Conservation (phyloP, 1,140 invertebrate genomes). For the Andricus grossulariae region DNA sequence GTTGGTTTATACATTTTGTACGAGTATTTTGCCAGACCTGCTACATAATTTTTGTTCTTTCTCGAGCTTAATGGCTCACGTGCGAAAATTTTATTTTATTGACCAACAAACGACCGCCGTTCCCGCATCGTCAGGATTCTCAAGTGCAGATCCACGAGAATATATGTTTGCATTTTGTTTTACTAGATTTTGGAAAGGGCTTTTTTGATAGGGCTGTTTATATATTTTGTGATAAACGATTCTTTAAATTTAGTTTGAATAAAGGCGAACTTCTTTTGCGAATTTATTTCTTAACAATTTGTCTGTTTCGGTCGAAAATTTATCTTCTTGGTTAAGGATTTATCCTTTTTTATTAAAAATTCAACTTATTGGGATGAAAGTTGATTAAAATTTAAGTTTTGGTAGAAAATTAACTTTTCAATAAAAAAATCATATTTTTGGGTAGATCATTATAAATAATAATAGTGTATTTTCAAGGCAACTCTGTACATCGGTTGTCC, state of each 20-base stretch:
- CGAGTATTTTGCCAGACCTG: background rate
- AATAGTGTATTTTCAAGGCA: no score
- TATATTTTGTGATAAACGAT: background rate
- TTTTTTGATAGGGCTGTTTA: background rate
- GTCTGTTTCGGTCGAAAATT: no score
- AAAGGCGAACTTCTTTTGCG: background rate
- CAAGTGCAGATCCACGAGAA: background rate
- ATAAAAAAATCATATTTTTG: no score
- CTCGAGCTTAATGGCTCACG: conserved; percentile 9
- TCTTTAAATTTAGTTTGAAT: background rate
- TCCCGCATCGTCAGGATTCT: background rate
- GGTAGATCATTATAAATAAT: no score
- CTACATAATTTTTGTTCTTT: conserved; percentile 9
- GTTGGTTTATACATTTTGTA: background rate
- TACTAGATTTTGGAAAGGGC: background rate
- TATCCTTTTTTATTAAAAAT: no score
- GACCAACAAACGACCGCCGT: conserved; percentile 5
- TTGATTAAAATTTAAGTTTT: no score
- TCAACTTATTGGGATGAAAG: no score
- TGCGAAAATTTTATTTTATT: conserved; percentile 30
- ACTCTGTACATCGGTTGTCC: no score
- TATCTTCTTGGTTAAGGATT: no score
- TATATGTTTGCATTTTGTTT: conserved; percentile 13
- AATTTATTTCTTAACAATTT: no score
- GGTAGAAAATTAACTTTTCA: no score